These are phyloP conservation scores for Nothura maculosa DNA, from an alignment of 2,797 vertebrate species.

Conservation along the genomic window DNA sequence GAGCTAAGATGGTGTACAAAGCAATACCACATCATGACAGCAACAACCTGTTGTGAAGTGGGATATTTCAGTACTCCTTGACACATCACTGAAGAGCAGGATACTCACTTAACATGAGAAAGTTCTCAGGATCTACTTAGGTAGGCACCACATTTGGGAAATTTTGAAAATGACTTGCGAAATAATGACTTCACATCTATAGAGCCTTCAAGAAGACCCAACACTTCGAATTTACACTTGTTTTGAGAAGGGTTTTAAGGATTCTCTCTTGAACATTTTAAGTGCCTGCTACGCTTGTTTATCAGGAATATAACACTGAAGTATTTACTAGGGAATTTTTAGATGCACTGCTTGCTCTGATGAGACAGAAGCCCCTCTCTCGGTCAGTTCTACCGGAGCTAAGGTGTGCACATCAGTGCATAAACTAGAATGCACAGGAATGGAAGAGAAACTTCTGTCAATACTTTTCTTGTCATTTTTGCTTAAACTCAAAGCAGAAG, in stretches of 20 bases:
- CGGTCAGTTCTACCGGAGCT: neutral
- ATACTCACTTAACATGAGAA: neutral
- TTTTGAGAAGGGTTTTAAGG: neutral
- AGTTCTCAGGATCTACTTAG: neutral
- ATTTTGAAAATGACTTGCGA: neutral
- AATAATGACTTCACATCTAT: neutral
- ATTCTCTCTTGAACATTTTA: neutral
- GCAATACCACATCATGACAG: neutral
- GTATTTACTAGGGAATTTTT: neutral
- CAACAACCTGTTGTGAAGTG: neutral
- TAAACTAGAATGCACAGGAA: neutral
- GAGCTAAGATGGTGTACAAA: slow-evolving; percentile 1
- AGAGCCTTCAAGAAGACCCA: neutral
- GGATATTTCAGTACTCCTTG: neutral
- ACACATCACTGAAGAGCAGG: neutral
- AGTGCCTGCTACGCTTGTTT: neutral
- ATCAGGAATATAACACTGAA: neutral
- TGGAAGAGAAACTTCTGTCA: neutral
- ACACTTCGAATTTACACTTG: neutral
- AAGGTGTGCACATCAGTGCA: neutral
- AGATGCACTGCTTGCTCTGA: neutral
- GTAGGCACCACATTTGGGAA: neutral
- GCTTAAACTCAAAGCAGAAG: neutral
- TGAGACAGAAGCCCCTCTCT: neutral
- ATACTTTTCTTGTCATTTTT: neutral